Percentiles rank a stretch among this genome's conserved stretches.
Conservation (phyloP, 1,140 invertebrate genomes). For the Pentalonia nigronervosa region DNA sequence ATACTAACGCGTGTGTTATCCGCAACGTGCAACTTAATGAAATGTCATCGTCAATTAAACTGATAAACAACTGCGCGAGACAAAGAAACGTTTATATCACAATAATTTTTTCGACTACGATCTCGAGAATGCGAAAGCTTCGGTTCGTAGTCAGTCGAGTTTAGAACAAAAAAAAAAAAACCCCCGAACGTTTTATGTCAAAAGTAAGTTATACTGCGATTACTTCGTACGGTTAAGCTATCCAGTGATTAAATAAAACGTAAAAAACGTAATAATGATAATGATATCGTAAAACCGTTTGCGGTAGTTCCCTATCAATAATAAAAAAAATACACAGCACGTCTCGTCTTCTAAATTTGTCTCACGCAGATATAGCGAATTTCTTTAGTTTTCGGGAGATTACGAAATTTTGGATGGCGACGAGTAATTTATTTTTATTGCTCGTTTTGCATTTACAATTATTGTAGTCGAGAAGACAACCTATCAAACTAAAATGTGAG, state of each 20-base stretch:
- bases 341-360: not conserved
- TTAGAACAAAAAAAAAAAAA: not conserved
- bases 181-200: not conserved
- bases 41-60: conserved; percentile 29
- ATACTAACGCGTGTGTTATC: not conserved
- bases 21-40: conserved; percentile 17
- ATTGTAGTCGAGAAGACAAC: no score
- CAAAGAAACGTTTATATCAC: not conserved
- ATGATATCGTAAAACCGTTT: not conserved
- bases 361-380: not conserved
- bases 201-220: not conserved
- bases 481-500: no score
- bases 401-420: not conserved
- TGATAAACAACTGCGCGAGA: not conserved
- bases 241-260: not conserved
- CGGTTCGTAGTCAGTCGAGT: not conserved
- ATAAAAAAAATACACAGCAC: not conserved
- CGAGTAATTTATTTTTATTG: not conserved
- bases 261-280: not conserved
- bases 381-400: not conserved
- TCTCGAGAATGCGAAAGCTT: not conserved
- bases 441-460: no score
- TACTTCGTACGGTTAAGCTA: not conserved
- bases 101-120: not conserved
- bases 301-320: not conserved